Base-by-base conservation (phyloP, 2,888 invertebrate species). In the Acanthopleura granulata region DNA sequence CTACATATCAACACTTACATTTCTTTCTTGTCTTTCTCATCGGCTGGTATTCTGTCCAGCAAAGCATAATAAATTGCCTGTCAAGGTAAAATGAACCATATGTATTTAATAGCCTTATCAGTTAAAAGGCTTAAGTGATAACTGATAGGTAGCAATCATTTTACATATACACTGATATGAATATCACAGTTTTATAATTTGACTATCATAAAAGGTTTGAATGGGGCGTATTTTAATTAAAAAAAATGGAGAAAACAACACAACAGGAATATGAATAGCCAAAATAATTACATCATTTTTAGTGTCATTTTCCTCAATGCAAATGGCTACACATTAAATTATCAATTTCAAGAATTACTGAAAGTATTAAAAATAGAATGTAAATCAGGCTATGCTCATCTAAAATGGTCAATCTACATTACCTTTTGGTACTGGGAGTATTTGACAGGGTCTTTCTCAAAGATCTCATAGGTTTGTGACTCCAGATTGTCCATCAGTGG, bases 381-480 rank as follows among this genome's bases (percentile, higher is more conserved):
- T n/a, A 27, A 1, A 15, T 62, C 27, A 15, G 9, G 14, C 15
- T n/a, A 14, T 12, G 14, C n/a, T 40, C 4, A 9, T 40, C 40
- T 40, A 40, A 40, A 40, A 40, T 40, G 4, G 11, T 76, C 74
- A 40, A 40, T 40, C 4, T 40, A 9, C 40, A 72, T 72, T 76
- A 88, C 88, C 86, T 87, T 85, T 78, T 91, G 89, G 81, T 92
- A 92, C 75, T 89, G 88, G 3, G 87, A 94, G 91, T 99, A 99
- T 90, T 99, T 99, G 1, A 97, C 93, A 16, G 97, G 97, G 92
- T 99, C 99, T 88, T 96, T 96, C 91, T 99, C 99, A 92, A 99
- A 99, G 29, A 97, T 95, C 92, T 98, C 98, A 89, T 99, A 99
- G 0, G 98, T 97, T 86, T 95, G 94, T 16, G 96, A 95, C 90